Percentiles rank a stretch among this genome's conserved stretches.
Evolutionary conservation across 2,113 vertebrate genomes (phyloP).

Genomic region (Myrmecophaga tridactyla): DNA sequence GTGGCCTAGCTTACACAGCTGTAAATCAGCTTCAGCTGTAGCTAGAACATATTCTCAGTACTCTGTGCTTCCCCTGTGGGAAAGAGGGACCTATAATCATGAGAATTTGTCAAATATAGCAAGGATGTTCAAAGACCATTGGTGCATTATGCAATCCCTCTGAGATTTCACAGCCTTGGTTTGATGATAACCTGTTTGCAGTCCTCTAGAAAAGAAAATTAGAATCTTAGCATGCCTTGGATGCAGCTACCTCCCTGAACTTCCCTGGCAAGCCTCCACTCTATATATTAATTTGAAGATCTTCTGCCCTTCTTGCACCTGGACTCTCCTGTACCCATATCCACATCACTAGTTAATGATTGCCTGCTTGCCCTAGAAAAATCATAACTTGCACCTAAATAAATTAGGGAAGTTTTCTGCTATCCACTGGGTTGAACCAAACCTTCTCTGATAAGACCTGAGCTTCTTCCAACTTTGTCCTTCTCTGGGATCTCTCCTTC

Average conservation of each 20-base stretch:
- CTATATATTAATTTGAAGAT: neutral
- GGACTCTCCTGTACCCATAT: neutral
- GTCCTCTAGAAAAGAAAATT: neutral
- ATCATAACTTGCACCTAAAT: neutral
- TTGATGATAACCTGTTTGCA: neutral
- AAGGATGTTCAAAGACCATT: neutral
- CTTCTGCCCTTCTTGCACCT: fast-evolving
- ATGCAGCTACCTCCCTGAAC: neutral
- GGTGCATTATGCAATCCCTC: neutral
- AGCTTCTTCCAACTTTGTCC: neutral
- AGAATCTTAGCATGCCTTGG: neutral
- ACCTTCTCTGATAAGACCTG: neutral
- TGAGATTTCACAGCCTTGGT: neutral
- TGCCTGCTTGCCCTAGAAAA: fast-evolving
- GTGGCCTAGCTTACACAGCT: neutral
- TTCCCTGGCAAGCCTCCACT: neutral
- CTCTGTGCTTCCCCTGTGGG: neutral
- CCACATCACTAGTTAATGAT: neutral
- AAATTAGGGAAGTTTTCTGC: neutral
- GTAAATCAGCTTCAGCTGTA: neutral
- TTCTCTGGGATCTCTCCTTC: neutral
- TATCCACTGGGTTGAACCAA: neutral
- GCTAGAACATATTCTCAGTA: neutral
- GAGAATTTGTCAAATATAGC: neutral
- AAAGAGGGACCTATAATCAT: neutral